Evolutionary conservation across 35 echinoderm and acorn worm species (phyloP), one percentile per base, ranked within the genome.

Genomic region (Acanthaster planci): DNA sequence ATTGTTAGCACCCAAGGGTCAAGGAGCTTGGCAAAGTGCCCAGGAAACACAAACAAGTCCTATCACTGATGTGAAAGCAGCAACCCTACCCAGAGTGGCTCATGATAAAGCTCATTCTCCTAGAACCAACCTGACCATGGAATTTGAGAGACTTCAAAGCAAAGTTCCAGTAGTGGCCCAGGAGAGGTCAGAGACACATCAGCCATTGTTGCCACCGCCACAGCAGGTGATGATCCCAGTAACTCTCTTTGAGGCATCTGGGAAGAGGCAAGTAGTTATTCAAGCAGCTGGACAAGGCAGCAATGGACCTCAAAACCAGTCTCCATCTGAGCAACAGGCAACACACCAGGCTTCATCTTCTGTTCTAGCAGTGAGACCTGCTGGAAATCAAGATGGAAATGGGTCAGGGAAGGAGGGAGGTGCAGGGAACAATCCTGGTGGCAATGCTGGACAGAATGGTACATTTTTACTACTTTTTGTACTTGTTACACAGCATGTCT

Each of bases 21-120:
- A 79, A 38, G 76, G 60, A 12, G 68, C 59, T 67, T 82, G 21
- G 40, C 83, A 51, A 37, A 58, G 12, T 38, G 42, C 35, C 21
- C 86, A 87, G 34, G 95, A 93, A 72, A 84, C 91, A 18, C 90
- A 91, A 60, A 84, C 87, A 38, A 90, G 82, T 55, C 90, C 94
- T 8, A 91, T 82, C 34, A 54, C 52, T 76, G 87, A 89, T 14
- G 23, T 21, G 34, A 83, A 83, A 83, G n/a, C 81, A 7, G 9
- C 18, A 35, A 56, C 81, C 10, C 81, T 58, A 37, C 29, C 32
- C 51, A 83, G 52, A 27, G 36, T 76, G 32, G 22, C 26, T 55
- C 38, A 44, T 47, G 60, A 89, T 14, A 83, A 40, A 58, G 56
- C 59, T 12, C 42, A 47, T 47, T 47, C 42, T 83, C 53, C 81